Evolutionary conservation across 2,797 vertebrate genomes (phyloP).

Genomic region (Peromyscus nudipes): DNA sequence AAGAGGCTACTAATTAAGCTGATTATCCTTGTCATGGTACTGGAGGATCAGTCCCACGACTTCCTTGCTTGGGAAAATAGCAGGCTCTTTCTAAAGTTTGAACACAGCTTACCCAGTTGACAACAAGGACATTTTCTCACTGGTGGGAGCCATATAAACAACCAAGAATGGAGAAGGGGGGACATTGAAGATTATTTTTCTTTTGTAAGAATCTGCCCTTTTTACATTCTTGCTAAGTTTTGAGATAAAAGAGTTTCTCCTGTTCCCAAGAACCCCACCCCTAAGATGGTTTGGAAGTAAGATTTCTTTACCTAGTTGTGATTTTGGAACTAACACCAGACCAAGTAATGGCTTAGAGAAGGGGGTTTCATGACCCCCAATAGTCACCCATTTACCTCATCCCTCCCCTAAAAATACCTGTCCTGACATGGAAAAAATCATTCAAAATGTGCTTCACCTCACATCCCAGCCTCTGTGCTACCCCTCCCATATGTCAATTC

Average conservation of each 20-base stretch:
- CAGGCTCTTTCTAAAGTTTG: conserved; percentile 62
- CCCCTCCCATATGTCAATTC: not conserved
- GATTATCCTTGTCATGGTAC: conserved; percentile 78
- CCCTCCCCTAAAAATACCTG: not conserved
- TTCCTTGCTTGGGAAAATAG: conserved; percentile 69
- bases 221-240: conserved; percentile 55
- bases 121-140: conserved; percentile 51
- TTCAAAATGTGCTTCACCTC: not conserved
- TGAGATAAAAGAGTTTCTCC: conserved; percentile 55
- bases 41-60: conserved; percentile 65
- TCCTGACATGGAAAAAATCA: not conserved
- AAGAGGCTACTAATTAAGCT: conserved; percentile 85
- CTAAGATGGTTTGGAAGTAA: not conserved
- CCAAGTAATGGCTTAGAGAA: not conserved
- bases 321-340: conserved; percentile 25
- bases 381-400: not conserved
- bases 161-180: not conserved
- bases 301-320: not conserved
- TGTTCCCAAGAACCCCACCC: not conserved
- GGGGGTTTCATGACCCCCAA: not conserved
- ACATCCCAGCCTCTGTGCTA: not conserved
- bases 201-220: conserved; percentile 1
- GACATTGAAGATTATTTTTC: not conserved
- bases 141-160: conserved; percentile 6
- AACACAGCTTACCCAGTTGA: conserved; percentile 44